These are phyloP conservation scores for Bujurquina vittata DNA, from an alignment of 2,113 vertebrate species.

Conservation along the genomic window DNA sequence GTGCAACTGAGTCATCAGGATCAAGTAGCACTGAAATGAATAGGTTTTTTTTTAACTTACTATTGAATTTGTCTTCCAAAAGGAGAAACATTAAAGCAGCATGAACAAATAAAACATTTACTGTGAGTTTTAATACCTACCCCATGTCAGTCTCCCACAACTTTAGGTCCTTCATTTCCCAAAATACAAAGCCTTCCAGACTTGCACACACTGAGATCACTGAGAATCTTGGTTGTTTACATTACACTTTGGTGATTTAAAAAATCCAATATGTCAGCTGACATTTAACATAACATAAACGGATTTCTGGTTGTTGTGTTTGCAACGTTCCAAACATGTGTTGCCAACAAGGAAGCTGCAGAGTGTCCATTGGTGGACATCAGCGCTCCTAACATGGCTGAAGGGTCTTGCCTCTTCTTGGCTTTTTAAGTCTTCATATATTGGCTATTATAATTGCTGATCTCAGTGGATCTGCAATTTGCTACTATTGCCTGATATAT, in stretches of 20 bases:
- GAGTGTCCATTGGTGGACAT: neutral
- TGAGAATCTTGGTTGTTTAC: neutral
- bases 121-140: neutral
- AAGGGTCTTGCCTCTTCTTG: neutral
- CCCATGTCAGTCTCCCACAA: neutral
- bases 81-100: too few relatives aligned
- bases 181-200: neutral
- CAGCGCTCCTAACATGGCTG: neutral
- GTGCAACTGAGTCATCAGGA: too few relatives aligned
- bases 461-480: rapidly evolving
- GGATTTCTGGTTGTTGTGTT: neutral
- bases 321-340: neutral
- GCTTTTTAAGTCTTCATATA: neutral
- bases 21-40: too few relatives aligned
- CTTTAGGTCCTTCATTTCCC: neutral
- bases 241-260: neutral
- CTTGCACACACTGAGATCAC: neutral
- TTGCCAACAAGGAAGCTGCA: neutral
- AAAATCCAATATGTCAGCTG: too few relatives aligned
- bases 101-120: too few relatives aligned
- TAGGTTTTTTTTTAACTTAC: too few relatives aligned
- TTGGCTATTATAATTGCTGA: neutral
- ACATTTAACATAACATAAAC: too few relatives aligned
- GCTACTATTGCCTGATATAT: neutral
- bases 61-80: too few relatives aligned